Evolutionary conservation across 2,797 vertebrate genomes (phyloP).

Genomic region (Microcaecilia unicolor): DNA sequence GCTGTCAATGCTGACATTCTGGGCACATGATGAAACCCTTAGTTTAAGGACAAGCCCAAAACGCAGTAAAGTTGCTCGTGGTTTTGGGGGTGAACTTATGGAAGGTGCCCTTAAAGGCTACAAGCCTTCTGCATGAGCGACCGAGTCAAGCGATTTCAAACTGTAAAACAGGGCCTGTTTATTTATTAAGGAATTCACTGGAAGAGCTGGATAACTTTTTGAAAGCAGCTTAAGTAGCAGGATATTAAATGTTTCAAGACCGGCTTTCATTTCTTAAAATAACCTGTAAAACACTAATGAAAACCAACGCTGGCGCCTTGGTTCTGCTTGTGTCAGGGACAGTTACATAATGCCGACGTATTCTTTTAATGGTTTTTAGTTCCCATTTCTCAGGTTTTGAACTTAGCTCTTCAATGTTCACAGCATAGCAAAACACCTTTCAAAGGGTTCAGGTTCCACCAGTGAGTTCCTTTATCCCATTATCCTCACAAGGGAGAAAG

Average conservation of each 20-base stretch:
- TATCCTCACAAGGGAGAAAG: too few species aligned
- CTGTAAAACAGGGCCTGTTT: slow-evolving; percentile 52
- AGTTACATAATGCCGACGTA: too few species aligned
- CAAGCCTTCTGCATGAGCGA: slow-evolving; percentile 48
- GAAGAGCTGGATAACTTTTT: slow-evolving; percentile 54
- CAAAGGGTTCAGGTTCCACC: slow-evolving; percentile 25
- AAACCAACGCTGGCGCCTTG: slow-evolving; percentile 53
- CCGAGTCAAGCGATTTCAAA: slow-evolving; percentile 59
- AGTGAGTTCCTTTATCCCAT: too few species aligned
- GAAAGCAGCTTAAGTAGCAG: slow-evolving; percentile 66
- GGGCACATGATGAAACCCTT: slow-evolving; percentile 59
- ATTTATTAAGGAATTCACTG: too few species aligned
- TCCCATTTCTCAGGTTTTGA: slow-evolving; percentile 42
- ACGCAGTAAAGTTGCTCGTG: slow-evolving; percentile 27
- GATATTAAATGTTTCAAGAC: slow-evolving; percentile 68
- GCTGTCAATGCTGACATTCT: slow-evolving; percentile 47
- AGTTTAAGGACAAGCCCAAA: slow-evolving; percentile 8
- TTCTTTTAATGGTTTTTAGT: slow-evolving; percentile 53
- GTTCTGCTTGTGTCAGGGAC: slow-evolving; percentile 40
- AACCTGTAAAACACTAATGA: slow-evolving; percentile 55
- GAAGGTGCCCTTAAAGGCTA: slow-evolving; percentile 44
- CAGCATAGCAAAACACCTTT: slow-evolving; percentile 16
- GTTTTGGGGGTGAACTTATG: slow-evolving; percentile 58
- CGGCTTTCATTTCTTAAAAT: slow-evolving; percentile 64
- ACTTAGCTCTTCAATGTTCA: slow-evolving; percentile 39